Evolutionary conservation across 2,888 invertebrate species (phyloP).

Genomic region (Acrobasis consociella): DNA sequence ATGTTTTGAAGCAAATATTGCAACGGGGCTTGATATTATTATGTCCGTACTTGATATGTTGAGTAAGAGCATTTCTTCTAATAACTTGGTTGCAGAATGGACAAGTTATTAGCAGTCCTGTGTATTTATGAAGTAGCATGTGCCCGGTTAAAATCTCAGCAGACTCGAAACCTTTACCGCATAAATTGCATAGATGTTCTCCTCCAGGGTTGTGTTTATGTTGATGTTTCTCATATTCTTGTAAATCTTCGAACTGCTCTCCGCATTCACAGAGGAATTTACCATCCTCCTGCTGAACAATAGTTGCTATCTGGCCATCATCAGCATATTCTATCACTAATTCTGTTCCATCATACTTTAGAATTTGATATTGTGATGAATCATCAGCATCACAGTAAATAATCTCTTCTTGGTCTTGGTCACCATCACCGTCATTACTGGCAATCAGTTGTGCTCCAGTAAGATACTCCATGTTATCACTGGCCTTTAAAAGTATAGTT

Average conservation of each 20-base stretch:
- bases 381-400: conserved; percentile 75
- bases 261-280: conserved; percentile 75
- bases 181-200: conserved; percentile 68
- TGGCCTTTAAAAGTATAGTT: conserved; percentile 62
- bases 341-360: conserved; percentile 74
- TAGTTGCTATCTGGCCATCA: conserved; percentile 67
- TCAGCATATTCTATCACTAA: conserved; percentile 75
- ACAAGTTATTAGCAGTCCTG: conserved; percentile 59
- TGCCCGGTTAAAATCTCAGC: conserved; percentile 73
- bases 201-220: conserved; percentile 65
- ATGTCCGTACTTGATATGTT: conserved; percentile 76
- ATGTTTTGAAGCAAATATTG: conserved; percentile 68
- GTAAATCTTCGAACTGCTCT: conserved; percentile 65
- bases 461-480: conserved; percentile 61
- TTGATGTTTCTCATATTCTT: conserved; percentile 71
- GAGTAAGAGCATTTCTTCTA: conserved; percentile 66
- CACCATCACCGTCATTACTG: conserved; percentile 57
- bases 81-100: conserved; percentile 71
- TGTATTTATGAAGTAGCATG: conserved; percentile 66
- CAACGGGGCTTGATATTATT: conserved; percentile 72
- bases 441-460: conserved; percentile 55
- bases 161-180: conserved; percentile 76
- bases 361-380: conserved; percentile 67
- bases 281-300: conserved; percentile 70
- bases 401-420: conserved; percentile 63